Percentiles rank a stretch among this genome's conserved stretches.
Conservation (phyloP, 2,888 invertebrate genomes). For the Monopis laevigella region DNA sequence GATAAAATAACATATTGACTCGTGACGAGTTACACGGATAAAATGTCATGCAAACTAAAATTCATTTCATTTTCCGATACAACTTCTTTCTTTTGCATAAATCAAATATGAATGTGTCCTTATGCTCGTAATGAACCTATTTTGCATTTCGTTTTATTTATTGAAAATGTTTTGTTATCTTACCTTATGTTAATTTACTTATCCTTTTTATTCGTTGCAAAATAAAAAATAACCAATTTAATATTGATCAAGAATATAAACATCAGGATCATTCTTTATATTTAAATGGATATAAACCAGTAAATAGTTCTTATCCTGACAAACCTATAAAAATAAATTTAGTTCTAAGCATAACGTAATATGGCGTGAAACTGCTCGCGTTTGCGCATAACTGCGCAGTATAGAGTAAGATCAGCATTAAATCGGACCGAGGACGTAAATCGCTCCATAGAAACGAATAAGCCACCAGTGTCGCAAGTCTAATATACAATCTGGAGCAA, state of each 20-base stretch:
- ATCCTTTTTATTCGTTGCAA: no score
- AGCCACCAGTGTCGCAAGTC: constrained; percentile 34
- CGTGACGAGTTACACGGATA: constrained; percentile 37
- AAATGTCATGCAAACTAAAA: constrained; percentile 50
- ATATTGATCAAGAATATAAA: no score
- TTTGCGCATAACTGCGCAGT: constrained; percentile 23
- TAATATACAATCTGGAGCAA: constrained; percentile 41
- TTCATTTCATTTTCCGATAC: constrained; percentile 49
- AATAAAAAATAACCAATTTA: no score
- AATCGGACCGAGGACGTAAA: constrained; percentile 35
- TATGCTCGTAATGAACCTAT: no score
- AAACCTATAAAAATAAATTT: constrained; percentile 10
- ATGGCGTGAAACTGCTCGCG: constrained; percentile 23
- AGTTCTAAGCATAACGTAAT: constrained; percentile 21
- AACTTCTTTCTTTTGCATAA: no score
- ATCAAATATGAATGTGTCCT: no score
- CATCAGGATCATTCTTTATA: no score
- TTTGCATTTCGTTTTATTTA: no score
- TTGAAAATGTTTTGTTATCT: no score
- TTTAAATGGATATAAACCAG: no score
- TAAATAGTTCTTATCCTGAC: constrained; percentile 10
- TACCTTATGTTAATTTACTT: no score
- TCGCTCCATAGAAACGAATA: constrained; percentile 35
- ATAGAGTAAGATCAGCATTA: constrained; percentile 26
- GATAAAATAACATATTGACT: constrained; percentile 1